Evolutionary conservation across 2,888 invertebrate species (phyloP), one percentile per base, ranked within the genome.

Genomic region (Nemotelus pantherinus): DNA sequence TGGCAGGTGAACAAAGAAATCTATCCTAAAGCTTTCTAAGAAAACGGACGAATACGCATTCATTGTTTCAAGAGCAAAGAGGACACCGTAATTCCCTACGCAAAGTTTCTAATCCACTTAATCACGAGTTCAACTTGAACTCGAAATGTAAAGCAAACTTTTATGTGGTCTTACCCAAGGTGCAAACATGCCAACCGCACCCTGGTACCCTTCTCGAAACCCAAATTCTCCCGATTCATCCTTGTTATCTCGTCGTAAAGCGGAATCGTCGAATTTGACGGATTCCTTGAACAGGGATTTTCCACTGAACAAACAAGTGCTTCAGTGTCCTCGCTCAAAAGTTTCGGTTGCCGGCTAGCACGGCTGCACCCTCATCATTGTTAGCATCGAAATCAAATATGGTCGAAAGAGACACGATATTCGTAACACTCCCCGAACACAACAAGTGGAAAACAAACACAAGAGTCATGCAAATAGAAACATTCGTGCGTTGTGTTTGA

Each of bases 381-480:
- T 55, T 7, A 41, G 43, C 47, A 3, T 55, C 43, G 63, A 63
- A 63, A 25, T 63, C 25, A 25, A 25, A 43, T 70, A 10, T 6
- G 74, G 39, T 43, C 7, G 57, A 74, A 43, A 74, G 74, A 63
- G 70, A 55, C 50, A 53, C 55, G 70, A 70, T 6, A 53, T 53
- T 10, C 70, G 53, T 60, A 74, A 63, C 74, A 60, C 63, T 48
- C 50, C 74, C 50, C 70, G 70, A 70, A 72, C 39, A 74, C 48
- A 74, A 74, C 74, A 74, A 74, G 74, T 60, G 74, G 63, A 74
- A 74, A 60, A 60, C 74, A 74, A 74, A 74, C 74, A 74, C 63
- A 63, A 47, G 74, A 74, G 74, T 74, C 74, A 74, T 74, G 60
- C 74, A 74, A 74, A 74, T 74, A 74, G 74, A 60, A 74, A 74